Base-by-base conservation (phyloP, 2,888 invertebrate species). In the Athalia cordata region DNA sequence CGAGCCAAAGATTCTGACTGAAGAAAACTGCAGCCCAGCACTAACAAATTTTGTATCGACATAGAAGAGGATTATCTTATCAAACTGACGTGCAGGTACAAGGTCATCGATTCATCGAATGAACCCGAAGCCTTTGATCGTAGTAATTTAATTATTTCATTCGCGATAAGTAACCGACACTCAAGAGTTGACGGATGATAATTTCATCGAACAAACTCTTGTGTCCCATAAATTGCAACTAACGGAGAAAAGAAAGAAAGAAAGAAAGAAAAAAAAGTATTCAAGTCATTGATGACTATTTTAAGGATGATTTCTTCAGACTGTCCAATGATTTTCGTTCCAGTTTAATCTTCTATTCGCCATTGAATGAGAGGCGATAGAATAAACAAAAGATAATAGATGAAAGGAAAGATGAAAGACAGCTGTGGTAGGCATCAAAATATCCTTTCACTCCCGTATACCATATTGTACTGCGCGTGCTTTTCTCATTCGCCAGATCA, bases 1-100 rank as follows among this genome's bases (percentile, higher is more conserved):
- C 77, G 91, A 93, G 79, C 93, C 94, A 3, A 91, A 91, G 84
- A 84, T 90, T 59, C 84, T 92, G 83, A 89, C 84, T 5, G 81
- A 78, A 13, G 85, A 87, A 61, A 86, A 88, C 65, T 90, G 89
- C 76, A 84, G 77, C 50, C 79, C 81, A 15, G 81, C 85, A n/a
- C 64, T 82, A n/a, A 49, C 50, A 43, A 89, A 89, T 78, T 75
- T 82, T n/a, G 81, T 89, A 4, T 13, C 59, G 5, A 47, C 59
- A 9, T 72, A 72, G 72, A 52, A 15, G 52, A 29, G 11, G 11
- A 49, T 15, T 13, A 4, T 11, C 15, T 29, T 2, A 29, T 9
- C 13, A 11, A 5, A 13, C 47, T 15, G 50, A 45, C 64, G n/a
- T 55, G 8, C 5, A 29, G 55, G 15, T 43, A 50, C 29, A 43